Base-by-base conservation (phyloP, 2,113 vertebrate species). In the Apteryx mantelli region DNA sequence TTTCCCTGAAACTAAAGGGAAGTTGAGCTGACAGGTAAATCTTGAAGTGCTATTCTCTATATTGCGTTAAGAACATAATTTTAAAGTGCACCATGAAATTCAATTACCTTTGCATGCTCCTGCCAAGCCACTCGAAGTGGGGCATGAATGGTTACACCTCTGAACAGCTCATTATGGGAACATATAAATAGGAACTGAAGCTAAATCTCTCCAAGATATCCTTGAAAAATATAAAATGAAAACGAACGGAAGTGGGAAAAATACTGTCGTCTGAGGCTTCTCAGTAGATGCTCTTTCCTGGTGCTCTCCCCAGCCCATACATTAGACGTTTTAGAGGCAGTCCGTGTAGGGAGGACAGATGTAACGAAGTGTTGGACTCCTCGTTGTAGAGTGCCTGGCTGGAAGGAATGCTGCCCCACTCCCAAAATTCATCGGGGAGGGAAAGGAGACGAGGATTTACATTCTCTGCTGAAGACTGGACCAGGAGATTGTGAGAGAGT, bases 381-480 rank as follows among this genome's bases (percentile, higher is more conserved):
- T 77, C 28, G 24, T 13, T 48, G 80, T 58, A 30, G 66, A 71
- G 25, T 15, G n/a, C 46, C 55, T 22, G 77, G 73, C 17, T 2
- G 83, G 50, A 78, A 32, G 38, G 56, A 91, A 96, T 32, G 25
- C 50, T 95, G 79, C 46, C 3, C 4, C 92, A 40, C 53, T 79
- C 68, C 70, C 74, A 65, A 92, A 56, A 89, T 70, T 58, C 92
- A 82, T n/a, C 2, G 1, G 84, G 88, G 82, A 91, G 42, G 55
- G 70, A 71, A 78, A 66, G 73, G 26, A 95, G 78, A 82, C 75
- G 55, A 94, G 68, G 79, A 96, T 95, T 97, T 97, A 97, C 93
- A 75, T 92, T 82, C 93, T 88, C 68, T 93, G 78, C 5, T 92
- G 75, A 94, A 94, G 80, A 79, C 26, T 91, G 79, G 61, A 94